Evolutionary conservation across 2,888 invertebrate genomes (phyloP).

Genomic region (Arrhopalites spinosus): DNA sequence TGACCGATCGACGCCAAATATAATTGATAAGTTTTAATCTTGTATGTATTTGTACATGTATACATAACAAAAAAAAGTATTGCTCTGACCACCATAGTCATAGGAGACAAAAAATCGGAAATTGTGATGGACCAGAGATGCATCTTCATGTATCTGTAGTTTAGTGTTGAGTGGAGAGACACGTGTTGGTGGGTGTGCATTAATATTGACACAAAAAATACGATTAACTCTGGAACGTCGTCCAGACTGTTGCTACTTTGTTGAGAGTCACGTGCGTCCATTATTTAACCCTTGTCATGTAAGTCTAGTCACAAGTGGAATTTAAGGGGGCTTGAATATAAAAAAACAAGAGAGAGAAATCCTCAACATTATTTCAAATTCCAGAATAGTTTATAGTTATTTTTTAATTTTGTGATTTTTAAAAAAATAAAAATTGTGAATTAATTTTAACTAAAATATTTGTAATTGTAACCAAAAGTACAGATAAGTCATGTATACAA

Average conservation of each 20-base stretch:
- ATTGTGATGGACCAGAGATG: background rate
- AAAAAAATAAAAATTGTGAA: background rate
- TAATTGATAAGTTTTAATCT: no score
- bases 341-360: background rate
- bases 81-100: no score
- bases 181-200: background rate
- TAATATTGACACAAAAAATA: background rate
- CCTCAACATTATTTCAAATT: background rate
- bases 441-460: background rate
- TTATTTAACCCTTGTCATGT: background rate
- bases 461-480: background rate
- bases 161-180: background rate
- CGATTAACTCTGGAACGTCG: background rate
- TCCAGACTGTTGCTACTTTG: background rate
- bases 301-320: background rate
- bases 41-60: no score
- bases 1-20: background rate
- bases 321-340: background rate
- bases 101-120: background rate
- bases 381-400: background rate
- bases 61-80: no score
- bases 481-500: conserved; percentile 30
- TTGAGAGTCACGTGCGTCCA: background rate
- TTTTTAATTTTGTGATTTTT: background rate
- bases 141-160: background rate